phyloP scores from a whole-genome alignment of 1,140 invertebrate species.

The Fopius arisanus region DNA sequence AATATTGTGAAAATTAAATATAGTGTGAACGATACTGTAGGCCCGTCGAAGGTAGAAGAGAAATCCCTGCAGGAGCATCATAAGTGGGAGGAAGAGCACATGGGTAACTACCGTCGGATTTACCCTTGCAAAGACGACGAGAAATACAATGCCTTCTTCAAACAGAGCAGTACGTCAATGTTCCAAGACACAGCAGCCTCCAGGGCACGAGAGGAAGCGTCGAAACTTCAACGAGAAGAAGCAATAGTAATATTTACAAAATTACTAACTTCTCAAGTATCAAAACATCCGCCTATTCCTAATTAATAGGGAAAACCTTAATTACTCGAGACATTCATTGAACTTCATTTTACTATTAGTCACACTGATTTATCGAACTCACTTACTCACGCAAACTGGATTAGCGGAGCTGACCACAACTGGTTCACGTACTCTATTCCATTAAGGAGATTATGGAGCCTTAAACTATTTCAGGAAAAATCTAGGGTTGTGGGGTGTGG shows the following conservation, averaged over 20 bases:
- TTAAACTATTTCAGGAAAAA: neutral
- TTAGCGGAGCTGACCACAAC: neutral
- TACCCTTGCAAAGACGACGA: conserved; percentile 50
- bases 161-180: conserved; percentile 75
- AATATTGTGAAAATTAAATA: conserved; percentile 43
- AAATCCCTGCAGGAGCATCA: conserved; percentile 67
- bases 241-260: conserved; percentile 63
- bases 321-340: neutral
- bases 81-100: conserved; percentile 78
- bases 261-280: neutral
- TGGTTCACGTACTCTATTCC: neutral
- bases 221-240: conserved; percentile 69
- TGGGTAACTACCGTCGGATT: conserved; percentile 68
- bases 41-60: neutral
- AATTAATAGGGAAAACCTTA: neutral
- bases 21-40: conserved; percentile 39
- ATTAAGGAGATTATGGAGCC: neutral
- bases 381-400: neutral
- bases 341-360: neutral
- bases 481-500: neutral
- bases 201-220: conserved; percentile 75
- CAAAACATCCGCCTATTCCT: neutral
- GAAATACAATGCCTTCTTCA: conserved; percentile 77
- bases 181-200: conserved; percentile 83
- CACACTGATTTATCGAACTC: neutral